These are phyloP conservation scores for Propithecus perrieri DNA, from an alignment of 2,797 vertebrate species.

Conservation along the genomic window DNA sequence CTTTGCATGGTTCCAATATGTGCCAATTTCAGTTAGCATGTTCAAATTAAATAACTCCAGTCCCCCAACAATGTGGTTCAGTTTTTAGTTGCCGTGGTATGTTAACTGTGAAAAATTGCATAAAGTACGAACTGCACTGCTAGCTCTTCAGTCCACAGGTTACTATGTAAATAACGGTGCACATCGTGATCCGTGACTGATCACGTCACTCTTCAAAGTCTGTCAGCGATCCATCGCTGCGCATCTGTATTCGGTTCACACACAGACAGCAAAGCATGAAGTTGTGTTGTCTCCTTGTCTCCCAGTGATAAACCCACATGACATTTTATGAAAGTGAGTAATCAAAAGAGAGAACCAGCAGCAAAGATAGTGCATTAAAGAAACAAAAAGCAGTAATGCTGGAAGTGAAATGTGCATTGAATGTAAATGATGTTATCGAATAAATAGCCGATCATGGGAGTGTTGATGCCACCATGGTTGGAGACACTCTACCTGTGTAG, in stretches of 20 bases:
- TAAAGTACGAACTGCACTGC: fast-evolving
- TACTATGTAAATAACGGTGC: fast-evolving
- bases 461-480: fast-evolving
- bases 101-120: neutral
- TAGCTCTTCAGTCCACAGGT: neutral
- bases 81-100: neutral
- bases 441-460: fast-evolving
- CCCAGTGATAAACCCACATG: neutral
- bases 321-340: neutral
- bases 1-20: neutral
- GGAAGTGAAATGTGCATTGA: neutral
- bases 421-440: fast-evolving
- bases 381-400: neutral
- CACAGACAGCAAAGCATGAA: neutral
- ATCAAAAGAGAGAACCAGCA: neutral
- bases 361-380: neutral
- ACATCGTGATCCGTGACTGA: neutral
- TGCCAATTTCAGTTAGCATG: neutral
- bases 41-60: neutral
- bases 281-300: neutral
- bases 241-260: fast-evolving
- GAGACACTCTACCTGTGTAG: neutral
- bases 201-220: neutral
- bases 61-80: neutral
- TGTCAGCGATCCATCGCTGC: fast-evolving